Conservation (phyloP, 2,888 invertebrate genomes). For the Mycogona germanica region DNA sequence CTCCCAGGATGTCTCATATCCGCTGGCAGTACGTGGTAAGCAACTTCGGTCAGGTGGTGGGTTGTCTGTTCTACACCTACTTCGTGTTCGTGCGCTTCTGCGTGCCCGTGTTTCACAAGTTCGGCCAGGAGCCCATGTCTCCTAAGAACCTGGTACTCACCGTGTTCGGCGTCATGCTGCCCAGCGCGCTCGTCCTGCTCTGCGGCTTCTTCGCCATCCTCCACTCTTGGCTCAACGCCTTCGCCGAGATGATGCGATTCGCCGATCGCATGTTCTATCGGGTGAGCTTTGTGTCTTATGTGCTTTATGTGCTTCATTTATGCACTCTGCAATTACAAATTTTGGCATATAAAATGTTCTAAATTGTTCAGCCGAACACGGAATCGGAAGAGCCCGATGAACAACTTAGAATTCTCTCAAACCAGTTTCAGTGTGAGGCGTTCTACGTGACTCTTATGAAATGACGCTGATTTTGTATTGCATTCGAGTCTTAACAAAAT, state of each 20-base stretch:
- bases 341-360: too few relatives aligned
- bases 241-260: constrained; percentile 76
- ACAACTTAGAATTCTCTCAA: too few relatives aligned
- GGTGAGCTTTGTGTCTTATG: constrained; percentile 34
- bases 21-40: constrained; percentile 59
- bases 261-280: constrained; percentile 72
- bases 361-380: too few relatives aligned
- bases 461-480: too few relatives aligned
- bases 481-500: not conserved
- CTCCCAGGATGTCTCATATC: constrained; percentile 52
- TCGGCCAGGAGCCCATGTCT: constrained; percentile 40
- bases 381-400: too few relatives aligned
- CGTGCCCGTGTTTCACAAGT: constrained; percentile 53
- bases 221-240: constrained; percentile 85
- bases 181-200: constrained; percentile 54
- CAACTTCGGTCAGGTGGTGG: constrained; percentile 59
- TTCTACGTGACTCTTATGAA: too few relatives aligned
- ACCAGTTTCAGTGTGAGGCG: too few relatives aligned
- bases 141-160: constrained; percentile 37
- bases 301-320: not conserved
- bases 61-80: constrained; percentile 65
- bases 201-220: constrained; percentile 74
- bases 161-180: constrained; percentile 59
- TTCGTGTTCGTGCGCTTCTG: constrained; percentile 66
- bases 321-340: constrained; percentile 13